These are phyloP conservation scores for Tetranychus truncatus DNA, from an alignment of 2,888 invertebrate species.

Conservation along the genomic window DNA sequence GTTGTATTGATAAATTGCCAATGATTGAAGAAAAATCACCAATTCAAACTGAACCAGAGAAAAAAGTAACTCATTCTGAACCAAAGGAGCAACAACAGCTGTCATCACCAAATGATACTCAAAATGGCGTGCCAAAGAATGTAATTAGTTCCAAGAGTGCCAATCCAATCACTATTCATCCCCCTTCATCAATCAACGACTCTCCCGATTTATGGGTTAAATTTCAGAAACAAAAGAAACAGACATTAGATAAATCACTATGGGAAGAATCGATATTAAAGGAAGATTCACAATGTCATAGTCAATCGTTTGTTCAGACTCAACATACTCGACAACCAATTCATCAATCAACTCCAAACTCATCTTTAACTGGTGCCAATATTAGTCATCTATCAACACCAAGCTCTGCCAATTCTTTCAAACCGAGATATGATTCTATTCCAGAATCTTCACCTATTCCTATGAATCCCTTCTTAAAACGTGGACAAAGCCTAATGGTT, in stretches of 20 bases:
- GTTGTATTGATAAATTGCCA: slow-evolving; percentile 19
- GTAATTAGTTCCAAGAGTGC: background rate
- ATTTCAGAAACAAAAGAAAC: slow-evolving; percentile 24
- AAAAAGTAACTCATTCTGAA: background rate
- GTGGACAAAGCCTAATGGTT: background rate
- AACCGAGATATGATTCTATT: background rate
- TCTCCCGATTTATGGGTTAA: slow-evolving; percentile 27
- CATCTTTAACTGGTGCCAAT: background rate
- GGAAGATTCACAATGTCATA: background rate
- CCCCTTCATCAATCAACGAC: background rate
- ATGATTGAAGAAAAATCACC: slow-evolving; percentile 7
- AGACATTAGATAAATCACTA: slow-evolving; percentile 16
- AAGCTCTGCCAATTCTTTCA: background rate
- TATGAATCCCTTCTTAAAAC: background rate
- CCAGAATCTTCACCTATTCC: background rate
- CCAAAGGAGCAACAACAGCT: background rate
- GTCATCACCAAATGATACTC: background rate
- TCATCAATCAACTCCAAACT: background rate
- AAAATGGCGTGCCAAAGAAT: background rate
- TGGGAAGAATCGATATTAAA: slow-evolving; percentile 7
- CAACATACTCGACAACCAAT: background rate
- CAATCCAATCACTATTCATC: slow-evolving; percentile 12
- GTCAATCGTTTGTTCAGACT: background rate
- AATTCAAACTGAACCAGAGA: background rate
- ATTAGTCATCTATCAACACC: background rate